Evolutionary conservation across 2,113 vertebrate species (phyloP).

Genomic region (Dryoscopus gambensis): DNA sequence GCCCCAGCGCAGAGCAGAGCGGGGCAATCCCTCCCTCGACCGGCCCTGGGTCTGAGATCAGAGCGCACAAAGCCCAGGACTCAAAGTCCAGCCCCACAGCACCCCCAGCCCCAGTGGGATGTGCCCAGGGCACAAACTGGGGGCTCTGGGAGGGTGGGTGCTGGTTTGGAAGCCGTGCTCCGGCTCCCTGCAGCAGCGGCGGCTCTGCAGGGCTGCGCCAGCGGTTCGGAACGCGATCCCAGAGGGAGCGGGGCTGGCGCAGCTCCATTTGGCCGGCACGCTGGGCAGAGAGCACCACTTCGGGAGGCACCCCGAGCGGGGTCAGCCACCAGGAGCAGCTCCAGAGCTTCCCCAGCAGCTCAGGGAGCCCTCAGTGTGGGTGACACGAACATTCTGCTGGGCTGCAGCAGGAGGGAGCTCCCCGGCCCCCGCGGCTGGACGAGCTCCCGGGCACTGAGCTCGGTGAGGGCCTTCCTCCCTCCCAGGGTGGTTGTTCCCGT

Average conservation of each 20-base stretch:
- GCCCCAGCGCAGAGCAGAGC: neutral
- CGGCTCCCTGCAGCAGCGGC: neutral
- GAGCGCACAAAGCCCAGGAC: neutral
- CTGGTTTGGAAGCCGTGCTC: neutral
- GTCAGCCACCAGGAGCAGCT: neutral
- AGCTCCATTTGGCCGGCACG: neutral
- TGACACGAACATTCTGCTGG: slow-evolving; percentile 40
- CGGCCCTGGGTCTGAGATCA: neutral
- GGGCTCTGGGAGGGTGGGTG: rapidly evolving
- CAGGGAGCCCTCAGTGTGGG: neutral
- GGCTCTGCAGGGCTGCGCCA: neutral
- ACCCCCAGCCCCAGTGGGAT: neutral
- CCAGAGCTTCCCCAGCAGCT: neutral
- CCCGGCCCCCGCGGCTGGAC: slow-evolving; percentile 10
- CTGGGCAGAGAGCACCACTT: rapidly evolving
- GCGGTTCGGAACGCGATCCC: neutral
- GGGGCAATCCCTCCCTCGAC: neutral
- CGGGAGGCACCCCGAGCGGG: neutral
- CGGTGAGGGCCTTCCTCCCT: slow-evolving; percentile 37
- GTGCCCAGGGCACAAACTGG: neutral
- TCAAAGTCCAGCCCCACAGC: neutral
- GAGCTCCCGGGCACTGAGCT: slow-evolving; percentile 59
- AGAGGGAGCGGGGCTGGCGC: neutral
- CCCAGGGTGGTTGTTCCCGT: neutral
- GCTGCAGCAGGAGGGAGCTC: slow-evolving; percentile 59